Evolutionary conservation across 2,888 invertebrate genomes (phyloP).

Genomic region (Cetonia aurata): DNA sequence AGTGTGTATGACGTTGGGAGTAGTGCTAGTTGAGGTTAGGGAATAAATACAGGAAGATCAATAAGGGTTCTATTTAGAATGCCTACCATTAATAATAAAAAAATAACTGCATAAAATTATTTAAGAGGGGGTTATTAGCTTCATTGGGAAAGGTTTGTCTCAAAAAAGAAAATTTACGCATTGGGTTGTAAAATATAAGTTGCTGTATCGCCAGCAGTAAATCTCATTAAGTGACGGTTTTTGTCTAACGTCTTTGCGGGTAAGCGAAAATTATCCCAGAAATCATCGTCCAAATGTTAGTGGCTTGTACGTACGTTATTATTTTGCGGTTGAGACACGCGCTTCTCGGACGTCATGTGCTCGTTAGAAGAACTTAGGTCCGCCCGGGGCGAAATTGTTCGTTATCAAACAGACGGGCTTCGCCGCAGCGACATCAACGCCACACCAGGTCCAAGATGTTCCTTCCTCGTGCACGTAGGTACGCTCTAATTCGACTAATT

Average conservation of each 20-base stretch:
- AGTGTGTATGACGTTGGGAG: background rate
- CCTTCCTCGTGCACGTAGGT: constrained; percentile 43
- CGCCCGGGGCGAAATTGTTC: constrained; percentile 41
- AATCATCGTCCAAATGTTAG: constrained; percentile 37
- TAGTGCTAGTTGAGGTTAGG: background rate
- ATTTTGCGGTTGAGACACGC: constrained; percentile 37
- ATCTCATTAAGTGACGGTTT: constrained; percentile 29
- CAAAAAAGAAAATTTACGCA: too few relatives aligned
- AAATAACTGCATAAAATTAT: too few relatives aligned
- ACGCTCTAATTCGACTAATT: constrained; percentile 39
- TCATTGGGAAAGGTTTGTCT: too few relatives aligned
- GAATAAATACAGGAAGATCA: background rate
- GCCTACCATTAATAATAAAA: too few relatives aligned
- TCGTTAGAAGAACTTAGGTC: constrained; percentile 34
- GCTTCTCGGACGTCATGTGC: constrained; percentile 41
- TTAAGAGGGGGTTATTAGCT: too few relatives aligned
- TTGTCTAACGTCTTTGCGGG: constrained; percentile 35
- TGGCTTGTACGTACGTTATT: constrained; percentile 28
- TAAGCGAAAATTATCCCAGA: constrained; percentile 26
- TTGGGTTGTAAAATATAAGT: background rate
- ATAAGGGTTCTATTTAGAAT: too few relatives aligned
- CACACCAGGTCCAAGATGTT: constrained; percentile 44
- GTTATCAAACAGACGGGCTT: constrained; percentile 50
- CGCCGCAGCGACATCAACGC: constrained; percentile 49
- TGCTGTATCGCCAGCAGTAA: constrained; percentile 5